A percentile compares a stretch with the other conserved stretches of the same genome.
Evolutionary conservation across 2,797 vertebrate genomes (phyloP).

Genomic region (Syndactyla subalaris): DNA sequence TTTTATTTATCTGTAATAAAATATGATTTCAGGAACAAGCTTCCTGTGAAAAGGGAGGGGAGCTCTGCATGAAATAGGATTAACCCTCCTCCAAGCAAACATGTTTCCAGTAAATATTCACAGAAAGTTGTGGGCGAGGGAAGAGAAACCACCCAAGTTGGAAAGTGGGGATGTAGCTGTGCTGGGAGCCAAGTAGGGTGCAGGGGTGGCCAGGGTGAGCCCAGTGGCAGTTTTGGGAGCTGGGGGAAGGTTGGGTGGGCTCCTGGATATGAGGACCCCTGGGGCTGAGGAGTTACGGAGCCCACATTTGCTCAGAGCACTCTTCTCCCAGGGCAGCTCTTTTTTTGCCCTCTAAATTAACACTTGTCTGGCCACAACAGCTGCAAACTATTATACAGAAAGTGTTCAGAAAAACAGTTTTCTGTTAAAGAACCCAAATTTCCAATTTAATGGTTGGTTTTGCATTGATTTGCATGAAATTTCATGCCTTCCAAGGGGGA

Average conservation of each 20-base stretch:
- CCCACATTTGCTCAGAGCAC: neutral
- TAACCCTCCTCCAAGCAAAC: neutral
- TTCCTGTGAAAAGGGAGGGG: neutral
- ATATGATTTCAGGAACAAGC: neutral
- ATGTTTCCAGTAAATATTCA: neutral
- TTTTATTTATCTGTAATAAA: conserved; percentile 13
- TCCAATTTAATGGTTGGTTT: neutral
- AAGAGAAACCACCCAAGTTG: neutral
- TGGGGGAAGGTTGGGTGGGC: neutral
- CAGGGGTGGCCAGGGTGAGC: fast-evolving
- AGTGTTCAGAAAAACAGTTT: neutral
- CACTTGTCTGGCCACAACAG: neutral
- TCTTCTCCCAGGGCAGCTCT: neutral
- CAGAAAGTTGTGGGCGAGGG: neutral
- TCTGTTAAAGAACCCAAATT: neutral
- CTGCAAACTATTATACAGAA: neutral
- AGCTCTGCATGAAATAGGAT: neutral
- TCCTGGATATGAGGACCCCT: fast-evolving
- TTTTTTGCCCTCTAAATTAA: neutral
- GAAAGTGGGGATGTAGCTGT: neutral
- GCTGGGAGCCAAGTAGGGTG: fast-evolving
- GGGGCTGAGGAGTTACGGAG: fast-evolving
- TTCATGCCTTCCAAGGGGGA: neutral
- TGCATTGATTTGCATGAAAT: neutral
- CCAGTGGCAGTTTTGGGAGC: neutral